A percentile compares a stretch with the other conserved stretches of the same genome.
Conservation (phyloP, 2,888 invertebrate genomes). For the Trachelus troglodyta region DNA sequence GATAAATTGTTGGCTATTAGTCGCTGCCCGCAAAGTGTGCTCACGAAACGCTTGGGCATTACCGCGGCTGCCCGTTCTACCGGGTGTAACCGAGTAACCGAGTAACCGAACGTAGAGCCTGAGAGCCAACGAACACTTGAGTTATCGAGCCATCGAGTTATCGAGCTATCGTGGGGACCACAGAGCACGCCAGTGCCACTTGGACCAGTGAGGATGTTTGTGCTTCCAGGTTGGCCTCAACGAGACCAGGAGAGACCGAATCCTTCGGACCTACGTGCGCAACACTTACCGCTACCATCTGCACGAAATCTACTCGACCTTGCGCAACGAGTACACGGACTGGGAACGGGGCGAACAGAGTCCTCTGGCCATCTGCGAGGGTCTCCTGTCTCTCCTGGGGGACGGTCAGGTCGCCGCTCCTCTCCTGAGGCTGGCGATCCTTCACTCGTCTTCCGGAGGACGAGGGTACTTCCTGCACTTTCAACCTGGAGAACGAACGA, state of each 20-base stretch:
- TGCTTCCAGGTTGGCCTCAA: slow-evolving; percentile 83
- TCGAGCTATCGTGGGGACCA: not conserved
- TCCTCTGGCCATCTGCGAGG: slow-evolving; percentile 80
- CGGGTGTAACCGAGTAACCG: not conserved
- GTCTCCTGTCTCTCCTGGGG: slow-evolving; percentile 83
- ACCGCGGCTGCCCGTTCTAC: not conserved
- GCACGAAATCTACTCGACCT: slow-evolving; percentile 93
- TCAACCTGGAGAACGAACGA: slow-evolving; percentile 85
- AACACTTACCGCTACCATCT: slow-evolving; percentile 96
- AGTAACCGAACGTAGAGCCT: not conserved
- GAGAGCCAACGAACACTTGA: not conserved
- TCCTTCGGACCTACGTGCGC: slow-evolving; percentile 90
- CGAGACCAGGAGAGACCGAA: slow-evolving; percentile 86
- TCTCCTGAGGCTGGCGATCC: slow-evolving; percentile 80
- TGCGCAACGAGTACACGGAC: slow-evolving; percentile 95
- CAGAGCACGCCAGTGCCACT: not conserved
- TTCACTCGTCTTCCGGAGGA: slow-evolving; percentile 83
- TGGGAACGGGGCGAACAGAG: slow-evolving; percentile 92
- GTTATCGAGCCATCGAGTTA: not conserved
- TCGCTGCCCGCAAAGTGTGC: slow-evolving; percentile 29
- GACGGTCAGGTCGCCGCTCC: slow-evolving; percentile 94
- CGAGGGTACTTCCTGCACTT: slow-evolving; percentile 90
- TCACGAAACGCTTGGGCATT: slow-evolving; percentile 7
- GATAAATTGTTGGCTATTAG: slow-evolving; percentile 43
- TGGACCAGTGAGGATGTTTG: not conserved